Percentiles rank a stretch among this genome's conserved stretches.
phyloP scores from a whole-genome alignment of 2,113 vertebrate species.

The Cettia cetti region DNA sequence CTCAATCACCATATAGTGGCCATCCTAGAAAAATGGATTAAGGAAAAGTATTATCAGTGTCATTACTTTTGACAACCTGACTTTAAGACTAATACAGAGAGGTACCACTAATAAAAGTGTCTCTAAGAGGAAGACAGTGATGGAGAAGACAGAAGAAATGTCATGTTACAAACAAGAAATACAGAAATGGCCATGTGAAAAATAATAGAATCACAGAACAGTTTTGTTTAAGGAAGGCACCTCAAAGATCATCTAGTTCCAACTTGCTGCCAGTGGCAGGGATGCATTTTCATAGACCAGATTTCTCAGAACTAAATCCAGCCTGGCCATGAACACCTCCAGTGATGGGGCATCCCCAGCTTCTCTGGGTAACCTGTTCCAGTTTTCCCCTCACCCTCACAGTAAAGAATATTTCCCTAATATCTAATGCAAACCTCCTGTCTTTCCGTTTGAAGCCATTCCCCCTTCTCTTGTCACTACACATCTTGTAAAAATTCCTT shows the following conservation, averaged over 20 bases:
- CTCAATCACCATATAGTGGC: neutral
- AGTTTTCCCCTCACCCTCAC: rapidly evolving
- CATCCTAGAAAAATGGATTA: neutral
- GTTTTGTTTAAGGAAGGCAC: neutral
- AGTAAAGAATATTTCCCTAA: neutral
- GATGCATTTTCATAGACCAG: rapidly evolving
- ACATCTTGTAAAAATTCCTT: neutral
- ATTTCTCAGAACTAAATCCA: neutral
- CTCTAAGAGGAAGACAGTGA: neutral
- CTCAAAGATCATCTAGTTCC: neutral
- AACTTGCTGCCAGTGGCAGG: neutral
- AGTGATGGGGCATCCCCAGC: neutral
- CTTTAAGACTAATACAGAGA: neutral
- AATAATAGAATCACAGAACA: neutral
- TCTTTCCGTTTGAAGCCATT: neutral
- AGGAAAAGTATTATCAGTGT: neutral
- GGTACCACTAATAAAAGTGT: neutral
- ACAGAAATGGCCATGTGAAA: neutral
- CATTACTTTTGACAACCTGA: neutral
- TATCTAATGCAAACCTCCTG: neutral
- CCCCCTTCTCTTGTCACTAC: neutral
- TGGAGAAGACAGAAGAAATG: neutral
- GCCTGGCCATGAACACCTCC: neutral
- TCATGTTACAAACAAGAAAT: rapidly evolving
- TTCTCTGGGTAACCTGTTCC: neutral